phyloP scores from a whole-genome alignment of 2,888 invertebrate species.

The Oasisia sp. region DNA sequence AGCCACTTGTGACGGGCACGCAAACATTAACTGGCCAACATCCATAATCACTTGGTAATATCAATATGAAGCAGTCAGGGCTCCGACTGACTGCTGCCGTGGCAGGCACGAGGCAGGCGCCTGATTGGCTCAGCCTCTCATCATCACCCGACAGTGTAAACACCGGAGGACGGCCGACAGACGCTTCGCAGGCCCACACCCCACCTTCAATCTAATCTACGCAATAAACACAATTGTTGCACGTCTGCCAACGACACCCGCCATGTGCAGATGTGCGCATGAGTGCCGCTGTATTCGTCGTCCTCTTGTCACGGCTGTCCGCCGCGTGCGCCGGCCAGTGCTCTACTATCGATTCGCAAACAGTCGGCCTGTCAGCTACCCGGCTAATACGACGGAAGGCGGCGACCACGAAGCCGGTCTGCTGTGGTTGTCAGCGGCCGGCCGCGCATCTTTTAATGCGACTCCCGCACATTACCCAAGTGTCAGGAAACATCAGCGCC shows the following conservation, averaged over 20 bases:
- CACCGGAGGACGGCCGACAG: not conserved
- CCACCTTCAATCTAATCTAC: not conserved
- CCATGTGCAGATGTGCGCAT: constrained; percentile 1
- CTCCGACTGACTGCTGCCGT: not conserved
- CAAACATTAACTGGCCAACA: constrained; percentile 4
- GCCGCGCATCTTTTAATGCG: not conserved
- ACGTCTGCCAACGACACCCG: not conserved
- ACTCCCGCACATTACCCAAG: not conserved
- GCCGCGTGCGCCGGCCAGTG: not conserved
- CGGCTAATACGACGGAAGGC: not conserved
- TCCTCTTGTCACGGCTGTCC: constrained; percentile 2
- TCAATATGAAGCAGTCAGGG: not conserved
- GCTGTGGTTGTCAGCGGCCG: not conserved
- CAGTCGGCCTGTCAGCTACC: not conserved
- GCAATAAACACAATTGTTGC: constrained; percentile 13
- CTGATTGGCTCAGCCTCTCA: not conserved
- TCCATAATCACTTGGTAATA: constrained; percentile 17
- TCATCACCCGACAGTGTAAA: not conserved
- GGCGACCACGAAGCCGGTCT: not conserved
- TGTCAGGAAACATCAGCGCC: not conserved
- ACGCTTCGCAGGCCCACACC: not conserved
- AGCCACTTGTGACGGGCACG: not conserved
- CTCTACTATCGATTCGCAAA: not conserved
- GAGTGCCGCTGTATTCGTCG: not conserved
- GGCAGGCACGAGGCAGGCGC: not conserved